phyloP scores from a whole-genome alignment of 2,797 vertebrate species.

The Moxostoma hubbsi region DNA sequence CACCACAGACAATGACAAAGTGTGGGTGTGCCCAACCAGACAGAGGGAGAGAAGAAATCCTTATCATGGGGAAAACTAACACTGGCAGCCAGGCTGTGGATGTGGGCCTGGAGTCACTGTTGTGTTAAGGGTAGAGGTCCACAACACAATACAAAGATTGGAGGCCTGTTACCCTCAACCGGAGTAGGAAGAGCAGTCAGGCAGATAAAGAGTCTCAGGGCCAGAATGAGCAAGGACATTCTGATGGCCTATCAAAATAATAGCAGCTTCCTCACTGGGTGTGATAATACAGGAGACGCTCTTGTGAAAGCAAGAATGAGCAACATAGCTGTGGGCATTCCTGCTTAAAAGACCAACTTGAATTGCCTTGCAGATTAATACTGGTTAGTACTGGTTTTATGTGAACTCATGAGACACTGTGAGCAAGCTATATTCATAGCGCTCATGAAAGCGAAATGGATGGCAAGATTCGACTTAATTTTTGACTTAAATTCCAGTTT shows the following conservation, averaged over 20 bases:
- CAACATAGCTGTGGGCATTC: background rate
- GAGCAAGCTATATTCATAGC: too few relatives aligned
- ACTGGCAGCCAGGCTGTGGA: background rate
- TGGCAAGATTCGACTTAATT: too few relatives aligned
- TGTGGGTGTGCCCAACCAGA: background rate
- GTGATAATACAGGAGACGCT: background rate
- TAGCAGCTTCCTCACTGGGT: slow-evolving; percentile 13
- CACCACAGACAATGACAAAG: background rate
- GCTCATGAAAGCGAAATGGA: too few relatives aligned
- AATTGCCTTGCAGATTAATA: too few relatives aligned
- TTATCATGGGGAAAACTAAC: slow-evolving; percentile 12
- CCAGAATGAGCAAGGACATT: slow-evolving; percentile 40
- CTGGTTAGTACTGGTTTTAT: too few relatives aligned
- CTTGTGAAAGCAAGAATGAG: background rate
- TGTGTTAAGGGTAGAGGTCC: slow-evolving; percentile 13
- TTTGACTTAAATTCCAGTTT: too few relatives aligned
- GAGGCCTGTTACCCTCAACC: slow-evolving; percentile 25
- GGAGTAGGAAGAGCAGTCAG: slow-evolving; percentile 38
- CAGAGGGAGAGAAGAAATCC: slow-evolving; percentile 28
- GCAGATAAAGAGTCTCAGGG: slow-evolving; percentile 12
- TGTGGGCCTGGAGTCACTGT: slow-evolving; percentile 1
- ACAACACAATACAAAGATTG: slow-evolving; percentile 13
- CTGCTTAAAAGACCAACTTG: too few relatives aligned
- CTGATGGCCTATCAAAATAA: slow-evolving; percentile 28
- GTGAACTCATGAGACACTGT: too few relatives aligned